A percentile compares a stretch with the other conserved stretches of the same genome.
Conservation (phyloP, 2,113 vertebrate species). For the Pelodiscus sinensis region DNA sequence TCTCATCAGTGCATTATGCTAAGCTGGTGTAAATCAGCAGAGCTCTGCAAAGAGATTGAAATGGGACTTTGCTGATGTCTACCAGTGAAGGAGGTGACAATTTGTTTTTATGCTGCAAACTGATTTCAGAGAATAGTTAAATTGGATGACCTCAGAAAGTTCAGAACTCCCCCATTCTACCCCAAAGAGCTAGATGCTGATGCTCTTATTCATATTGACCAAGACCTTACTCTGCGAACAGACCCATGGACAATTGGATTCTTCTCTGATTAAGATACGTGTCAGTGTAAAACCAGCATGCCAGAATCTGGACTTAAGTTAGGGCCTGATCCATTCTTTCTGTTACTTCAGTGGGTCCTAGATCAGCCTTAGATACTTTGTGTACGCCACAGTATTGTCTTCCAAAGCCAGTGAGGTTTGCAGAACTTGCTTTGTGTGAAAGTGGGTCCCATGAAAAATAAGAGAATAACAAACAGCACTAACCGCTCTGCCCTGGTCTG, state of each 20-base stretch:
- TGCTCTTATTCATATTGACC: not conserved
- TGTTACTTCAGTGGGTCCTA: not conserved
- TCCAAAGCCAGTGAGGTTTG: not conserved
- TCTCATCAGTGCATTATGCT: not conserved
- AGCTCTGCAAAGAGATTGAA: rapidly evolving
- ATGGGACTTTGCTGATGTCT: rapidly evolving
- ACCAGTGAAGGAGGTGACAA: not conserved
- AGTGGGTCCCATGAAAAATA: not conserved
- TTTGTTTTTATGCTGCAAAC: not conserved
- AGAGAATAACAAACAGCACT: not conserved
- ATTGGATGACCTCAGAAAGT: not conserved
- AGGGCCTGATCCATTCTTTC: not conserved
- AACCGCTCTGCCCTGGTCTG: not conserved
- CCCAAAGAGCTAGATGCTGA: not conserved
- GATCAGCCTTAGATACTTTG: not conserved
- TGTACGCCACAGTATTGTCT: not conserved
- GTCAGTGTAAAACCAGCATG: not conserved
- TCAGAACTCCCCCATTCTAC: not conserved
- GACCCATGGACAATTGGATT: not conserved
- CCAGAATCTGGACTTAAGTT: not conserved
- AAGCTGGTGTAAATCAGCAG: not conserved
- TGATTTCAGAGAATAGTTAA: not conserved
- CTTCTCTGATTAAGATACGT: not conserved
- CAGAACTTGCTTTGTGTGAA: not conserved
- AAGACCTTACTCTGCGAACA: not conserved